A percentile compares a stretch with the other conserved stretches of the same genome.
Evolutionary conservation across 2,888 invertebrate species (phyloP).

Genomic region (Thera obeliscata): DNA sequence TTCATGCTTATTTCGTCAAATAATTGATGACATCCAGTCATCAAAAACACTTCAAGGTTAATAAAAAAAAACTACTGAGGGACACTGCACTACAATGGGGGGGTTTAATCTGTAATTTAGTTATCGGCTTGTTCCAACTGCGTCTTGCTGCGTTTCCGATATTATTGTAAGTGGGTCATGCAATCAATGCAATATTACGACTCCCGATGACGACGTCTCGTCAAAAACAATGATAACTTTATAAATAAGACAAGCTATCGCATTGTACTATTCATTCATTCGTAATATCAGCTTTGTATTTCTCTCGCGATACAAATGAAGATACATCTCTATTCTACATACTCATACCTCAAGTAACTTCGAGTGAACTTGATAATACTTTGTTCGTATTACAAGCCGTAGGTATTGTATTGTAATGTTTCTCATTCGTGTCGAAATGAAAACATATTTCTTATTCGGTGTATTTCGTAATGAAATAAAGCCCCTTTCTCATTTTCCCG

Average conservation of each 20-base stretch:
- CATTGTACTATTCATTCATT: slow-evolving; percentile 35
- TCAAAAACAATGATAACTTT: slow-evolving; percentile 33
- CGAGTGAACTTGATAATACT: slow-evolving; percentile 32
- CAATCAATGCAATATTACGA: slow-evolving; percentile 37
- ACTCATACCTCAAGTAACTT: background rate
- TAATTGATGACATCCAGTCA: too few species aligned
- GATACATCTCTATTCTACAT: slow-evolving; percentile 28
- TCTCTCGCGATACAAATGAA: slow-evolving; percentile 28
- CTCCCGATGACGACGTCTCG: slow-evolving; percentile 10
- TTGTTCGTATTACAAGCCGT: slow-evolving; percentile 31
- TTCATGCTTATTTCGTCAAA: too few species aligned
- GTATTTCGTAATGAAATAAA: slow-evolving; percentile 61
- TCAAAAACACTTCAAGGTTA: background rate
- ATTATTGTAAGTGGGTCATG: slow-evolving; percentile 55
- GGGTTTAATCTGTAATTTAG: background rate
- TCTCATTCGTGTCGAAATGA: slow-evolving; percentile 45
- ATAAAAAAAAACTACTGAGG: background rate
- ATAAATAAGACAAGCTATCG: slow-evolving; percentile 33
- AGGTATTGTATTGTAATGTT: slow-evolving; percentile 39
- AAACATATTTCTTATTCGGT: slow-evolving; percentile 58
- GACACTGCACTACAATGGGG: background rate
- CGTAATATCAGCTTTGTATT: slow-evolving; percentile 33
- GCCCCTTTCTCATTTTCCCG: slow-evolving; percentile 60
- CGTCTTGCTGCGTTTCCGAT: slow-evolving; percentile 49
- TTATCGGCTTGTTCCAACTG: slow-evolving; percentile 44